phyloP scores from a whole-genome alignment of 2,113 vertebrate species.

The Pitta sordida region DNA sequence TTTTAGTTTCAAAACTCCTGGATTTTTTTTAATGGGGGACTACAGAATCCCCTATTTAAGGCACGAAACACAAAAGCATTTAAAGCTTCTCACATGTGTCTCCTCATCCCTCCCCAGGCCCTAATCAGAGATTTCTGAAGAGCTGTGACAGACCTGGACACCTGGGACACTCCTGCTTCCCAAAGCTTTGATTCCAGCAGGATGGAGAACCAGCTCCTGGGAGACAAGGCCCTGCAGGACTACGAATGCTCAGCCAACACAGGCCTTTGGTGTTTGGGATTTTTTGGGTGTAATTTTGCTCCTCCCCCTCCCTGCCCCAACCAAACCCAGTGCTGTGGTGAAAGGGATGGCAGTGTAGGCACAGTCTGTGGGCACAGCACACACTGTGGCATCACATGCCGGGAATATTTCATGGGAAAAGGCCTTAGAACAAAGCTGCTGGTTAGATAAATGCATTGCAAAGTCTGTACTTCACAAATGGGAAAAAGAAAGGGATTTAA shows the following conservation, averaged over 20 bases:
- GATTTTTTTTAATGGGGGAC: not conserved
- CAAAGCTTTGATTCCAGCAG: slow-evolving; percentile 40
- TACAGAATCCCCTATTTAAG: not conserved
- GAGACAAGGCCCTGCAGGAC: slow-evolving; percentile 1
- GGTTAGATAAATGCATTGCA: not conserved
- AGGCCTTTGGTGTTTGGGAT: not conserved
- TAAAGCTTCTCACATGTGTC: not conserved
- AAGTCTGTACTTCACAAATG: not conserved
- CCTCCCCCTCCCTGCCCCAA: not conserved
- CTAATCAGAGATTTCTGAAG: not conserved
- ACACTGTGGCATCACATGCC: not conserved
- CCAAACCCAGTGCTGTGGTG: not conserved
- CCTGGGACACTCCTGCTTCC: not conserved
- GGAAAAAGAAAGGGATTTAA: not conserved
- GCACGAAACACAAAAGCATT: not conserved
- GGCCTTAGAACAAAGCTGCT: not conserved
- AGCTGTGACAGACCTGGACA: not conserved
- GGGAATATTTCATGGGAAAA: not conserved
- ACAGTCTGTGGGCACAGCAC: not conserved
- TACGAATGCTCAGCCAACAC: not conserved
- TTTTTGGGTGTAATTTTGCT: not conserved
- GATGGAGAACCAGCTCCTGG: not conserved
- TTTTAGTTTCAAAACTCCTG: not conserved
- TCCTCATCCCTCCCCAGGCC: slow-evolving; percentile 36
- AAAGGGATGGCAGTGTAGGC: not conserved